These are phyloP conservation scores for Caradrina kadenii DNA, from an alignment of 2,888 invertebrate species.

Conservation along the genomic window DNA sequence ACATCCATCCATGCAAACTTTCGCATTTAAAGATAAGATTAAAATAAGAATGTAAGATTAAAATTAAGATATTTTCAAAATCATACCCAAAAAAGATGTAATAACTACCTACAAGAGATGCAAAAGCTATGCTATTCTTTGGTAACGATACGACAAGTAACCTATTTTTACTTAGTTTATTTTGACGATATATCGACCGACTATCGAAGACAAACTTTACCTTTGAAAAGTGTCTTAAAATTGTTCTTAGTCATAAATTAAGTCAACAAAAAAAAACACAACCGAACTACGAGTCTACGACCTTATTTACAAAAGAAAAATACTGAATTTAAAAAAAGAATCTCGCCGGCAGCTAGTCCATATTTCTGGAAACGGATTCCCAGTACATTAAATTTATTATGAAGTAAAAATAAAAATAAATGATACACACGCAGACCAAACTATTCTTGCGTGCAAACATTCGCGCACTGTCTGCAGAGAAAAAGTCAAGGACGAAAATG, in stretches of 20 bases:
- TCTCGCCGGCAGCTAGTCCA: not conserved
- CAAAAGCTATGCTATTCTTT: too few species aligned
- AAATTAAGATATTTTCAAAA: too few species aligned
- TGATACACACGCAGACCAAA: constrained; percentile 30
- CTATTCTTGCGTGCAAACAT: constrained; percentile 48
- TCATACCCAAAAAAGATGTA: too few species aligned
- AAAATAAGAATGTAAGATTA: too few species aligned
- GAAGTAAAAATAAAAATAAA: constrained; percentile 45
- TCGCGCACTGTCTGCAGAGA: constrained; percentile 34
- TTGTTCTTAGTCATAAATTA: not conserved
- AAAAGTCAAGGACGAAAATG: constrained; percentile 60
- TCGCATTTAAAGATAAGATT: too few species aligned
- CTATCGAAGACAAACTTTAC: too few species aligned
- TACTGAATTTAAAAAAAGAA: not conserved
- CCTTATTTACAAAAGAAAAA: not conserved
- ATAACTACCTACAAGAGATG: too few species aligned
- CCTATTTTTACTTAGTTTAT: too few species aligned
- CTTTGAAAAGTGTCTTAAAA: not conserved
- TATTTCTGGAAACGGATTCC: constrained; percentile 13
- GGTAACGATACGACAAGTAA: too few species aligned
- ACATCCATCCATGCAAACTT: too few species aligned
- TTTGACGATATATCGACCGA: too few species aligned
- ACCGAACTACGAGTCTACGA: not conserved
- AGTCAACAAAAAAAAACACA: not conserved
- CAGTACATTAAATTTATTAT: constrained; percentile 26